Base-by-base conservation (phyloP, 30 jellyfish, hydroid and myxozoan genomes). In the Chironex yamaguchii region DNA sequence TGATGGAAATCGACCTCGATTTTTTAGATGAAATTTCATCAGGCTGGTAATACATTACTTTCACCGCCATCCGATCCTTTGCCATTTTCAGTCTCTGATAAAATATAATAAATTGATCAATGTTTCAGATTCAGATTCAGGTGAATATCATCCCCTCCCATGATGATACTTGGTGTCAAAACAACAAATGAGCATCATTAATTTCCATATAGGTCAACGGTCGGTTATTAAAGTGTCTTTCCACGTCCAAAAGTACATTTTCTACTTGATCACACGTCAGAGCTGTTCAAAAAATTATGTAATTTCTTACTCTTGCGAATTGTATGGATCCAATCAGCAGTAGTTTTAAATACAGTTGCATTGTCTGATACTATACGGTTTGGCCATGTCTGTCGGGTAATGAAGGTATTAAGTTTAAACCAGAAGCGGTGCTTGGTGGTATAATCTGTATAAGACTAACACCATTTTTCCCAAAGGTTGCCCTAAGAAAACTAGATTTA, bases 111-210 rank as follows among this genome's bases (percentile, higher is more conserved):
- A n/a, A n/a, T n/a, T n/a, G n/a, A n/a, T n/a, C n/a, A n/a, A n/a
- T n/a, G n/a, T n/a, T n/a, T n/a, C n/a, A n/a, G n/a, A n/a, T n/a
- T n/a, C n/a, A n/a, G n/a, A n/a, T n/a, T n/a, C n/a, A n/a, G n/a
- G n/a, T n/a, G n/a, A n/a, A n/a, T n/a, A n/a, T n/a, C n/a, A n/a
- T n/a, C n/a, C n/a, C n/a, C n/a, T n/a, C n/a, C n/a, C n/a, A n/a
- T n/a, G n/a, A n/a, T n/a, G n/a, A n/a, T n/a, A n/a, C 54, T 77
- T 21, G 89, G 89, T 34, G 89, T 77, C 28, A 77, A 86, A 29
- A 77, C 21, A 27, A 2, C 12, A 51, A 29, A 51, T 64, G 32
- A n/a, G n/a, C n/a, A n/a, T 51, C 54, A 33, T 77, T 86, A 33
- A 51, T 86, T 77, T 77, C 89, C 66, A 77, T 29, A 30, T 77